These are phyloP conservation scores for Pharmacophagus antenor DNA, from an alignment of 2,888 invertebrate genomes.

Conservation along the genomic window DNA sequence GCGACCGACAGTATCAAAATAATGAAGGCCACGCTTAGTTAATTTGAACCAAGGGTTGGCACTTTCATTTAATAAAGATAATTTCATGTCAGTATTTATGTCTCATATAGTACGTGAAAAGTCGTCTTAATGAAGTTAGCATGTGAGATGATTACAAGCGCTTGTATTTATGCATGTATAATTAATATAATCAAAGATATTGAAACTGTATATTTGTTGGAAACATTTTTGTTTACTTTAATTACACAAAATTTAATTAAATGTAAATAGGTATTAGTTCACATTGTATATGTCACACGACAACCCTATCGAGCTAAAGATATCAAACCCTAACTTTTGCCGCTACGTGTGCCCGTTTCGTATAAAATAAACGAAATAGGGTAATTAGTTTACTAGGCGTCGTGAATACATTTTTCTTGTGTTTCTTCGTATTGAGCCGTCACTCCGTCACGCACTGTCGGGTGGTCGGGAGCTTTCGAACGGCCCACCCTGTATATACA, in stretches of 20 bases:
- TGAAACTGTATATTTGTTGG: no score
- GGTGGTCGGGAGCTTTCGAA: slow-evolving; percentile 6
- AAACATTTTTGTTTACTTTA: no score
- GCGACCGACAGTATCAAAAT: slow-evolving; percentile 29
- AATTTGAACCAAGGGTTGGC: slow-evolving; percentile 23
- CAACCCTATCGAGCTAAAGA: slow-evolving; percentile 19
- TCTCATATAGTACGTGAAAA: neutral
- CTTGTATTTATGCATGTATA: no score
- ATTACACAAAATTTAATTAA: no score
- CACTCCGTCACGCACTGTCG: slow-evolving; percentile 23
- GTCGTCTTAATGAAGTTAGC: no score
- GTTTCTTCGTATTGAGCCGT: slow-evolving; percentile 28
- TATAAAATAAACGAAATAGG: slow-evolving; percentile 29
- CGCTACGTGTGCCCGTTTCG: slow-evolving; percentile 13
- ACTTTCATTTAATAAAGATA: neutral
- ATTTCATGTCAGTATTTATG: neutral
- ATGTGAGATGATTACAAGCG: no score
- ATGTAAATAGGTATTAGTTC: neutral
- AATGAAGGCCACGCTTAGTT: slow-evolving; percentile 26
- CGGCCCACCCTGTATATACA: neutral
- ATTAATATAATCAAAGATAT: no score
- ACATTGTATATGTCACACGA: neutral
- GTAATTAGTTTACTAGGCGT: slow-evolving; percentile 31
- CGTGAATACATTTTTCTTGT: slow-evolving; percentile 26
- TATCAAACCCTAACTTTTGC: slow-evolving; percentile 6